Evolutionary conservation across 2,888 invertebrate species (phyloP).

Genomic region (Nycteola revayana): DNA sequence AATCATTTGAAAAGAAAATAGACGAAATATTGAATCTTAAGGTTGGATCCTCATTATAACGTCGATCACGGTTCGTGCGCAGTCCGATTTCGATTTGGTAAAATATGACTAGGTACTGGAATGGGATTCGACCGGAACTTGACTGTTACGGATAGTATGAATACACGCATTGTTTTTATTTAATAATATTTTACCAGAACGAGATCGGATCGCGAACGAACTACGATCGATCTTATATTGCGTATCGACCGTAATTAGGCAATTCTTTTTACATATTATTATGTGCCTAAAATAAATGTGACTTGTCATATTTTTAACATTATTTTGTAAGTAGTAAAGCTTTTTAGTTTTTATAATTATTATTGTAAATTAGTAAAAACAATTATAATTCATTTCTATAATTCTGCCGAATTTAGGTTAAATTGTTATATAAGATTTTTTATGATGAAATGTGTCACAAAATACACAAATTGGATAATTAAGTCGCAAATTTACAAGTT

Average conservation of each 20-base stretch:
- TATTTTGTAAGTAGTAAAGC: conserved; percentile 57
- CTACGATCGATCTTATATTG: no score
- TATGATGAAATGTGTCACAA: conserved; percentile 31
- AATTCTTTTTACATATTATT: conserved; percentile 27
- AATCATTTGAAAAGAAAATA: conserved; percentile 35
- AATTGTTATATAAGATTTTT: conserved; percentile 31
- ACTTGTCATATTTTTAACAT: conserved; percentile 49
- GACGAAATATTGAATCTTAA: conserved; percentile 29
- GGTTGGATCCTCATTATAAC: no score
- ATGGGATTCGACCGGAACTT: no score
- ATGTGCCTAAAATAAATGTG: conserved; percentile 33
- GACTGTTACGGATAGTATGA: no score
- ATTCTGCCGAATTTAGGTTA: conserved; percentile 25
- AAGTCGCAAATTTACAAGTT: conserved; percentile 29
- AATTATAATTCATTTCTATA: conserved; percentile 24
- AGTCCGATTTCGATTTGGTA: no score
- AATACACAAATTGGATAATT: conserved; percentile 24
- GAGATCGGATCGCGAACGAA: no score
- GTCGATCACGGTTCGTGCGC: no score
- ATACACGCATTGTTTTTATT: no score
- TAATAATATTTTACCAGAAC: no score
- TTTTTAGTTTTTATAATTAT: conserved; percentile 41
- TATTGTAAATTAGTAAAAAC: conserved; percentile 35
- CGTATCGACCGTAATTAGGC: no score
- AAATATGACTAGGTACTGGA: no score